Percentiles rank a stretch among this genome's conserved stretches.
Conservation (phyloP, 2,888 invertebrate species). For the Noctua pronuba region DNA sequence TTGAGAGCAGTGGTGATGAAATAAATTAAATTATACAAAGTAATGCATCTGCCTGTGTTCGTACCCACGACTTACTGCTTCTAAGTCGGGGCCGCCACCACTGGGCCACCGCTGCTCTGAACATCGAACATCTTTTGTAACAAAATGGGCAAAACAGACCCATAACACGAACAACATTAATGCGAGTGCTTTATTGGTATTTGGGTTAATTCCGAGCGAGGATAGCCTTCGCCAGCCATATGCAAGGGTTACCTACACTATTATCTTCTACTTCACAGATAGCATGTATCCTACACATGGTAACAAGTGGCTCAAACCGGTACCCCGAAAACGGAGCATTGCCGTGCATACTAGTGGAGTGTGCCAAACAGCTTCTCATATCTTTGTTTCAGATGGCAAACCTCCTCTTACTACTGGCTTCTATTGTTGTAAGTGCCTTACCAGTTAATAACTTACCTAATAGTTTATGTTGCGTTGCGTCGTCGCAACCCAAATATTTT, state of each 20-base stretch:
- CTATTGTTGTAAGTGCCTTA: conserved; percentile 74
- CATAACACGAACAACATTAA: background rate
- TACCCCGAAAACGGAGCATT: conserved; percentile 37
- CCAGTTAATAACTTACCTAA: background rate
- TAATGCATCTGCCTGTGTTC: too few relatives aligned
- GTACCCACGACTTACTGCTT: too few relatives aligned
- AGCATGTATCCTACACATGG: conserved; percentile 72
- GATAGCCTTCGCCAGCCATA: background rate
- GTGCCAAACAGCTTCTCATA: conserved; percentile 71
- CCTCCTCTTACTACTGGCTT: conserved; percentile 75
- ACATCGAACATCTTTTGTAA: background rate
- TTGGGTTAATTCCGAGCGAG: background rate
- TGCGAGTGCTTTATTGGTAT: background rate
- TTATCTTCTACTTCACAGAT: conserved; percentile 64
- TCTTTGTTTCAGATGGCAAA: conserved; percentile 80
- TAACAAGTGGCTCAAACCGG: conserved; percentile 47
- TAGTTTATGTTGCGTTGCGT: background rate
- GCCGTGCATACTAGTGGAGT: conserved; percentile 68
- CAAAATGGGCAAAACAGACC: background rate
- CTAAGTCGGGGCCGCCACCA: too few relatives aligned
- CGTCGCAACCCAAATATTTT: too few relatives aligned
- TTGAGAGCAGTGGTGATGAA: too few relatives aligned
- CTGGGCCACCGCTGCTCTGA: too few relatives aligned
- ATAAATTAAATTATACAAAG: too few relatives aligned
- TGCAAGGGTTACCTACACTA: background rate